Conservation (phyloP, 2,888 invertebrate genomes). For the Ochropleura leucogaster region DNA sequence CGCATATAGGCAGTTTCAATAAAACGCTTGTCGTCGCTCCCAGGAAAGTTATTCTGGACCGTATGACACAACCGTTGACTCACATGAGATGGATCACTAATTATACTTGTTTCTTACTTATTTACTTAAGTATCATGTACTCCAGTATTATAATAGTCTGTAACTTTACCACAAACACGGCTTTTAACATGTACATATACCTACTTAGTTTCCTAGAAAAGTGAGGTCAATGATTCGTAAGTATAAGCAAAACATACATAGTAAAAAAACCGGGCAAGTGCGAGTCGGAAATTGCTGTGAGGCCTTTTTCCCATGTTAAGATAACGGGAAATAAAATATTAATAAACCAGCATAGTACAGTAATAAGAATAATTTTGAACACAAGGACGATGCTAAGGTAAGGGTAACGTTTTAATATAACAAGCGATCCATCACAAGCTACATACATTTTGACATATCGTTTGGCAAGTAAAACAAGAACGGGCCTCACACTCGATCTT, state of each 20-base stretch:
- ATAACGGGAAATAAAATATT: neutral
- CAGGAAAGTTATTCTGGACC: constrained; percentile 73
- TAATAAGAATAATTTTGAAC: neutral
- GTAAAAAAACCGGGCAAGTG: too few relatives aligned
- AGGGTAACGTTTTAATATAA: constrained; percentile 26
- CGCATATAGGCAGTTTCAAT: constrained; percentile 34
- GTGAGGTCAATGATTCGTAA: neutral
- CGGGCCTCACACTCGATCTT: neutral
- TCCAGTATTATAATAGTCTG: neutral
- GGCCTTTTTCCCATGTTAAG: neutral
- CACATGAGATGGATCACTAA: constrained; percentile 55
- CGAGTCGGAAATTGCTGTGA: neutral
- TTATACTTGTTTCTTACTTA: constrained; percentile 42
- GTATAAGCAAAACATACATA: neutral
- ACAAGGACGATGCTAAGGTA: neutral
- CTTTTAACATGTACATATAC: neutral
- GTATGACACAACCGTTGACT: constrained; percentile 78
- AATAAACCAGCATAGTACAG: too few relatives aligned
- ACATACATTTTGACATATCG: constrained; percentile 27
- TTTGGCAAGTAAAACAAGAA: constrained; percentile 11
- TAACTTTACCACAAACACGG: neutral
- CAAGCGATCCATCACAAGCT: constrained; percentile 20
- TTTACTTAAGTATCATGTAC: constrained; percentile 28
- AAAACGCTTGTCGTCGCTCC: constrained; percentile 56
- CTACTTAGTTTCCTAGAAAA: neutral